These are phyloP conservation scores for Acinonyx jubatus DNA, from an alignment of 2,113 vertebrate species.

Conservation along the genomic window DNA sequence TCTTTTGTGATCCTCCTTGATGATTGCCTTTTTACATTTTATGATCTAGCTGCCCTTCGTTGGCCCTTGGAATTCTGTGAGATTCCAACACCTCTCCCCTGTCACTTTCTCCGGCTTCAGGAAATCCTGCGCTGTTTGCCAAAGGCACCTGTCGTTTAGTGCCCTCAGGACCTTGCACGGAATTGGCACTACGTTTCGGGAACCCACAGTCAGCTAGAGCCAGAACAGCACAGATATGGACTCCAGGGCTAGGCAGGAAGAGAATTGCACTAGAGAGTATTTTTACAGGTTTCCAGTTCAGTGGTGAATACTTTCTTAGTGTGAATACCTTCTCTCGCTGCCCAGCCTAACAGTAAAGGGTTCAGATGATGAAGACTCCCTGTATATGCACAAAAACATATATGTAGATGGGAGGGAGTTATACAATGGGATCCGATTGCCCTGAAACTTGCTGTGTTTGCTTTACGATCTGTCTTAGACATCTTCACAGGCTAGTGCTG, in stretches of 20 bases:
- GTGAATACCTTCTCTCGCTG: neutral
- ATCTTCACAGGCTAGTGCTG: neutral
- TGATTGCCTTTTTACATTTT: neutral
- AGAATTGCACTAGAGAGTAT: neutral
- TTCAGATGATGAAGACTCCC: neutral
- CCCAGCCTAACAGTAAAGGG: neutral
- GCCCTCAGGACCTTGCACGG: neutral
- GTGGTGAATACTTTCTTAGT: neutral
- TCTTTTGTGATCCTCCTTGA: neutral
- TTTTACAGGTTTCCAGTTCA: neutral
- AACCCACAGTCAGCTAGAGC: neutral
- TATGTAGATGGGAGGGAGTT: too few species aligned
- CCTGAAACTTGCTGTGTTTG: neutral
- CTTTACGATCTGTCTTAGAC: neutral
- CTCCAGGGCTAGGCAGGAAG: neutral
- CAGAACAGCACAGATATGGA: neutral
- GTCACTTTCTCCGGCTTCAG: neutral
- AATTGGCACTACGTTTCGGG: neutral
- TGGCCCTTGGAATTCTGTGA: neutral
- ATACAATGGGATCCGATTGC: neutral
- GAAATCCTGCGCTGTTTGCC: neutral
- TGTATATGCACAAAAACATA: neutral
- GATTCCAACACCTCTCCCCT: neutral
- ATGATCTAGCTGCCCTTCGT: neutral
- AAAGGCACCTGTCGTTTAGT: neutral